Evolutionary conservation across 2,797 vertebrate genomes (phyloP).

Genomic region (Fringilla coelebs): DNA sequence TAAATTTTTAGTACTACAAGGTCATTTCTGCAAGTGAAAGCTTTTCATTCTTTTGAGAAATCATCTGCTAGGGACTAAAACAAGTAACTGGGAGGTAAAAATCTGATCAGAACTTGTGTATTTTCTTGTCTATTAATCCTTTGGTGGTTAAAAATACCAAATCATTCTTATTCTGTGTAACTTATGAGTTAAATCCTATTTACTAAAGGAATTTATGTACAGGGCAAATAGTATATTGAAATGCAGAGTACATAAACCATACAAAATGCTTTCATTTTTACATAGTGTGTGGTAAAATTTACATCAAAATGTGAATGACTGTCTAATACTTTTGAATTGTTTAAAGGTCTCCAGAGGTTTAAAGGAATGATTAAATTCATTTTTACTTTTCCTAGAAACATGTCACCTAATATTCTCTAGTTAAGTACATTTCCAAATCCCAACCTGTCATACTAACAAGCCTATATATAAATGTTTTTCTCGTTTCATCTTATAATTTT

Average conservation of each 20-base stretch:
- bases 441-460: neutral
- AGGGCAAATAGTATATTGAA: neutral
- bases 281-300: neutral
- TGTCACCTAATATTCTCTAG: neutral
- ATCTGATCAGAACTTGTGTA: neutral
- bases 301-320: neutral
- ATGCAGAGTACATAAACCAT: neutral
- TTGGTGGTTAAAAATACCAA: neutral
- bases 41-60: neutral
- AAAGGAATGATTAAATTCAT: neutral
- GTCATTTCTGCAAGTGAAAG: neutral
- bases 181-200: neutral
- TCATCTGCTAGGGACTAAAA: neutral
- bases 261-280: neutral
- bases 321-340: neutral
- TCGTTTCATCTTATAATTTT: accelerated
- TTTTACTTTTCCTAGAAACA: neutral
- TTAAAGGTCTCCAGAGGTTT: neutral
- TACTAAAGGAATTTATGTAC: neutral
- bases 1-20: neutral
- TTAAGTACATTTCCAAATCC: neutral
- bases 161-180: neutral
- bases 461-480: no score
- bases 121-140: neutral
- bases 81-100: neutral